Conservation (phyloP, 2,113 vertebrate genomes). For the Platichthys flesus region DNA sequence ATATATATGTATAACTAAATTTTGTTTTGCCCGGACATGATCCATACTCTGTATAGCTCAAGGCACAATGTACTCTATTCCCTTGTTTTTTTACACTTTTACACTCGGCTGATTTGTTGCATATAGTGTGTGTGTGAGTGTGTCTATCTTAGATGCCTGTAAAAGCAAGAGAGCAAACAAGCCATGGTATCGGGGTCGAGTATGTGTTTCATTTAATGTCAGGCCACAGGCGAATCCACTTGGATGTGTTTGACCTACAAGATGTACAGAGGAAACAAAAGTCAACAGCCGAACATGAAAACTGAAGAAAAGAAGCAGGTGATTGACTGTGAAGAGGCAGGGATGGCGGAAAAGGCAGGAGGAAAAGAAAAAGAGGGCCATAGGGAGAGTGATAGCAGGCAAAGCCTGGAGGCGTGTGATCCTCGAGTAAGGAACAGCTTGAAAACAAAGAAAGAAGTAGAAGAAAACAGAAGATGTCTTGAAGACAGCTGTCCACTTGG, state of each 20-base stretch:
- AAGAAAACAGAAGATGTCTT: slow-evolving; percentile 26
- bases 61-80: neutral
- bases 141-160: neutral
- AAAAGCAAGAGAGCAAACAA: slow-evolving; percentile 5
- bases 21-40: too few relatives aligned
- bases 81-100: neutral
- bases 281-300: slow-evolving; percentile 18
- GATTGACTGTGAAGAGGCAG: neutral
- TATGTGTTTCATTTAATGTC: slow-evolving; percentile 10
- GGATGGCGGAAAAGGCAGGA: neutral
- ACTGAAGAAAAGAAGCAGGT: neutral
- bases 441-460: slow-evolving; percentile 44
- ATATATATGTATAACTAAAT: too few relatives aligned
- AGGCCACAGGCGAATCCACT: slow-evolving; percentile 40
- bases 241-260: slow-evolving; percentile 10
- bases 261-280: slow-evolving; percentile 4
- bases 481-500: neutral
- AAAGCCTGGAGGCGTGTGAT: slow-evolving; percentile 12
- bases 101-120: neutral
- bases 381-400: neutral
- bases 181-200: neutral
- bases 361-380: neutral
- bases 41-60: neutral
- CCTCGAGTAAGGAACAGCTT: slow-evolving; percentile 33
- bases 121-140: neutral